Conservation (phyloP, 2,113 vertebrate species). For the Pitta sordida region DNA sequence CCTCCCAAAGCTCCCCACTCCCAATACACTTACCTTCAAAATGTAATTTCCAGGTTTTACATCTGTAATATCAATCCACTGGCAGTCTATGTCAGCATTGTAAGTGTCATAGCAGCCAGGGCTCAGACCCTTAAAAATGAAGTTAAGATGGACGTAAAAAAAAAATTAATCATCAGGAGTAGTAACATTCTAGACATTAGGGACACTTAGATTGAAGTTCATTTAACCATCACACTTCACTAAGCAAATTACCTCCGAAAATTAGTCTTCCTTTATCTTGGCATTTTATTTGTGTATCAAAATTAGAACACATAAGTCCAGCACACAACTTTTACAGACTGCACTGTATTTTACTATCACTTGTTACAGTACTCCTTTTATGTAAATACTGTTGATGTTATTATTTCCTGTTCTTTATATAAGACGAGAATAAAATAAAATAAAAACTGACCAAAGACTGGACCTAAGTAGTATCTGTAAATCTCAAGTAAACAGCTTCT, state of each 20-base stretch:
- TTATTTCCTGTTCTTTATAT: background rate
- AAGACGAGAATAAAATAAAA: background rate
- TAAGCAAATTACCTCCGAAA: background rate
- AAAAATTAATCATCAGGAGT: background rate
- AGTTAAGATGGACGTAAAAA: background rate
- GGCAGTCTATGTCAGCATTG: slow-evolving; percentile 97
- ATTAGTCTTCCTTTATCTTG: background rate
- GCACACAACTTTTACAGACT: background rate
- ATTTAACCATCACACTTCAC: background rate
- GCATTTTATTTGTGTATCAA: background rate
- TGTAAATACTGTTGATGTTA: background rate
- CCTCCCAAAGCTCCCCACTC: background rate
- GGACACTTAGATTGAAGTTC: background rate
- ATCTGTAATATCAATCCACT: slow-evolving; percentile 99
- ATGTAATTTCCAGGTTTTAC: slow-evolving; percentile 95
- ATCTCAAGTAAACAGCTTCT: background rate
- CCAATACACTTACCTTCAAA: slow-evolving; percentile 81
- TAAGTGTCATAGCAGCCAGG: slow-evolving; percentile 97
- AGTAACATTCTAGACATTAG: background rate
- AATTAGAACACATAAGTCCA: background rate
- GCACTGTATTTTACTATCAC: background rate
- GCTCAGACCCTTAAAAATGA: slow-evolving; percentile 85
- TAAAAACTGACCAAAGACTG: background rate
- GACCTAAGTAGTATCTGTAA: background rate
- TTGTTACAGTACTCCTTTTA: background rate